Evolutionary conservation across 2,113 vertebrate genomes (phyloP).

Genomic region (Alosa alosa): DNA sequence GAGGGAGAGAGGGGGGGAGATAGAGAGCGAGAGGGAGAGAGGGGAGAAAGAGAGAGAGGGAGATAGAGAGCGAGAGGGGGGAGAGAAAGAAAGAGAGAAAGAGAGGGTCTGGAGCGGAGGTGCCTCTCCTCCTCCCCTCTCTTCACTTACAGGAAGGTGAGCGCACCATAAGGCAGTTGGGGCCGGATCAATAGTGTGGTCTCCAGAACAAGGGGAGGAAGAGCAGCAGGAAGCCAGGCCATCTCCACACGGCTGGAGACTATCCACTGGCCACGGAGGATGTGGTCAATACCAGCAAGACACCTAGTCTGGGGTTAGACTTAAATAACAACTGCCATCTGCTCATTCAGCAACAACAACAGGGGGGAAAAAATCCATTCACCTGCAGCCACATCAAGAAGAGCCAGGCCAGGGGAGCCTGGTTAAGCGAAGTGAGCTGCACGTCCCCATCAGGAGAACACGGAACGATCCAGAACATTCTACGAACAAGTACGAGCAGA

Average conservation of each 20-base stretch:
- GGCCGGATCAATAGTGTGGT: constrained; percentile 41
- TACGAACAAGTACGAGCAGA: background rate
- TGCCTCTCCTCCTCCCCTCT: background rate
- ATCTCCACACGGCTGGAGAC: constrained; percentile 27
- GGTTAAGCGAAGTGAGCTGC: background rate
- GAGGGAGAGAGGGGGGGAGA: background rate
- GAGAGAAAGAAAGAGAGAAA: background rate
- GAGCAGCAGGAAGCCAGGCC: background rate
- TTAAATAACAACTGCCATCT: constrained; percentile 22
- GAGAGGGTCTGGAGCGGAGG: background rate
- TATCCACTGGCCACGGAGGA: constrained; percentile 5
- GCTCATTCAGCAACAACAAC: constrained; percentile 26
- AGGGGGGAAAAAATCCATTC: constrained; percentile 11
- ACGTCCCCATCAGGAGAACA: background rate
- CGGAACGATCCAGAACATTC: background rate
- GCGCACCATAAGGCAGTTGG: constrained; percentile 8
- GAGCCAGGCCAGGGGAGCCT: background rate
- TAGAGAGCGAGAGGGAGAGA: background rate
- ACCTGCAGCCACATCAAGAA: background rate
- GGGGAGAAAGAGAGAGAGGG: too few relatives aligned
- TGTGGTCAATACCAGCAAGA: constrained; percentile 47
- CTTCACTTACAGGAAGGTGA: constrained; percentile 1
- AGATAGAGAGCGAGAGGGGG: background rate
- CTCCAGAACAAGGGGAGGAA: constrained; percentile 2
- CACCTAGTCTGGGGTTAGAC: constrained; percentile 40